Percentiles rank a stretch among this genome's conserved stretches.
Evolutionary conservation across 2,888 invertebrate species (phyloP).

Genomic region (Mystacides longicornis): DNA sequence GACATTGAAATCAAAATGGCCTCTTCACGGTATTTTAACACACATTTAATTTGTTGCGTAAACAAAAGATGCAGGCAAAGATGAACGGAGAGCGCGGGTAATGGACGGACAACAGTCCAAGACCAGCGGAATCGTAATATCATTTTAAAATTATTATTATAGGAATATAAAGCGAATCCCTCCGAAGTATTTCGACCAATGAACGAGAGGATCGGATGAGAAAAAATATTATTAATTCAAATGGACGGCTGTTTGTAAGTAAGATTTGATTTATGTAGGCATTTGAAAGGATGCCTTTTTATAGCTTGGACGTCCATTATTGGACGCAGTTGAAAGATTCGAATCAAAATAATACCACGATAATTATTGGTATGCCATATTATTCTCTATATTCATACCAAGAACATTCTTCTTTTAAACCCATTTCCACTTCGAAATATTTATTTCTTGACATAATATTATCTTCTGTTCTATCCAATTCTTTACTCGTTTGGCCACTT

Average conservation of each 20-base stretch:
- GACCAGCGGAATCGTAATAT: neutral
- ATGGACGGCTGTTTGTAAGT: neutral
- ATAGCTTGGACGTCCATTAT: neutral
- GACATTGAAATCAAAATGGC: neutral
- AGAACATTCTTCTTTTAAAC: no score
- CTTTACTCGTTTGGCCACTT: no score
- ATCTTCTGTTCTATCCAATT: no score
- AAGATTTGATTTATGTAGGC: neutral
- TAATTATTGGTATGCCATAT: no score
- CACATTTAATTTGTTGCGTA: neutral
- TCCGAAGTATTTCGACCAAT: neutral
- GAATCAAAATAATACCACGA: neutral
- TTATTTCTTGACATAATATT: no score
- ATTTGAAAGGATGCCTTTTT: neutral
- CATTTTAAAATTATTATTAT: neutral
- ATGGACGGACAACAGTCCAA: neutral
- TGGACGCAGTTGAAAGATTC: neutral
- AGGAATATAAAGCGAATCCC: neutral
- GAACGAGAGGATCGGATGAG: neutral
- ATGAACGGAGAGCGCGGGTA: neutral
- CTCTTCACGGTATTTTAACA: neutral
- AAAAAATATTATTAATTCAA: neutral
- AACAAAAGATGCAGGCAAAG: neutral
- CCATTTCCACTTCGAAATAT: no score
- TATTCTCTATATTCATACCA: no score